Evolutionary conservation across 2,113 vertebrate genomes (phyloP).

Genomic region (Pipa parva): DNA sequence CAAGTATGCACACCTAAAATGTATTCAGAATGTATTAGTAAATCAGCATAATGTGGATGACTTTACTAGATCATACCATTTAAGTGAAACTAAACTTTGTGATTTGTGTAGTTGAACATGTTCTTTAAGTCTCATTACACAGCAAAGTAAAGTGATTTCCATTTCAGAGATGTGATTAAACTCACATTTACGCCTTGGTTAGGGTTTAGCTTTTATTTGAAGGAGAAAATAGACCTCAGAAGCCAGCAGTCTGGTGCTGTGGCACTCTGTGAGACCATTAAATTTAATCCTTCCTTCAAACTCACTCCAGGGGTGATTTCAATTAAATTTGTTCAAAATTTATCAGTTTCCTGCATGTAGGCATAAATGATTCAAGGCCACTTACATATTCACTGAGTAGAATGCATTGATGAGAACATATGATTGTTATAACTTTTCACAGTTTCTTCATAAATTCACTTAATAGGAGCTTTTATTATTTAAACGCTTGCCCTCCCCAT

Average conservation of each 20-base stretch:
- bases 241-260: conserved; percentile 37
- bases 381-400: conserved; percentile 53
- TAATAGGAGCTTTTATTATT: conserved; percentile 54
- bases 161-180: conserved; percentile 54
- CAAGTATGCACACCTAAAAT: neutral
- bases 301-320: conserved; percentile 68
- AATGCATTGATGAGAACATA: conserved; percentile 47
- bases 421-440: conserved; percentile 60
- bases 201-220: conserved; percentile 52
- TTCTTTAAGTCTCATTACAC: conserved; percentile 55
- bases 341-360: conserved; percentile 65
- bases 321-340: conserved; percentile 72
- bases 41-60: neutral
- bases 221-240: conserved; percentile 51
- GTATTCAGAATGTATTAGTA: neutral
- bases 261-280: conserved; percentile 56
- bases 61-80: neutral
- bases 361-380: conserved; percentile 69
- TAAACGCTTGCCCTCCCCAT: conserved; percentile 38
- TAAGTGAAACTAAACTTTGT: conserved; percentile 38
- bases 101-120: conserved; percentile 47
- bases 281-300: conserved; percentile 61
- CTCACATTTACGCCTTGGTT: conserved; percentile 47
- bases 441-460: conserved; percentile 54
- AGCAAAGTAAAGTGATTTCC: conserved; percentile 45